Evolutionary conservation across 2,113 vertebrate species (phyloP), one percentile per base, ranked within the genome.

Genomic region (Herpetotheres cachinnans): DNA sequence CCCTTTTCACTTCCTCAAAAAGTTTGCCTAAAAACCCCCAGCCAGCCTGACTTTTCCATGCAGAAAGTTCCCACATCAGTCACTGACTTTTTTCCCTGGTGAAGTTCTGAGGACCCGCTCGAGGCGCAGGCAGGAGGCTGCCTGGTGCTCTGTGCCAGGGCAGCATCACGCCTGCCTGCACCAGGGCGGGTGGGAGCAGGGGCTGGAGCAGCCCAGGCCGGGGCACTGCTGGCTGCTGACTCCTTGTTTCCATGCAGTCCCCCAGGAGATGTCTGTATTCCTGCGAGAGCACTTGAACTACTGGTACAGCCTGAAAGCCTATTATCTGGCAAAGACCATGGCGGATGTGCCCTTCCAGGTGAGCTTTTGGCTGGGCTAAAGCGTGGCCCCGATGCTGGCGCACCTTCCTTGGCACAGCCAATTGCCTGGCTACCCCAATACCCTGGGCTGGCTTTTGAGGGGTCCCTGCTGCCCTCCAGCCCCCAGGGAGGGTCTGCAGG

Each of bases 261-360:
- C 99, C 81, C 97, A 99, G 97, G 99, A 99, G 98, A 99, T 99
- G 99, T 98, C 99, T 0, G 99, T 99, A n/a, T 99, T 99, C 95
- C 73, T 99, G 91, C 97, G 99, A 93, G 99, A 99, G 92, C 99
- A 99, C 96, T 96, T 99, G 81, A 99, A 99, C 97, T 99, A 99
- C 97, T 99, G 99, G 99, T 99, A 99, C 97, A 99, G 99, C 97
- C 98, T 99, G 91, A 99, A 99, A 94, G 99, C 99, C 1, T 99
- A 99, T 94, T 99, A 99, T 93, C 97, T 99, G 95, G 99, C 99
- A 46, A 99, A 99, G 97, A 99, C 99, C 27, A 99, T 99, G 99
- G 99, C 99, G 0, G 99, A 99, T 2, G 98, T 99, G 94, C 99
- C 99, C 30, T 99, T 99, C 85, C 99, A 99, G 99, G 99, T 99